Evolutionary conservation across 64 coral and sea anemone genomes (phyloP), one percentile per base, ranked within the genome.

Genomic region (Exaiptasia diaphana): DNA sequence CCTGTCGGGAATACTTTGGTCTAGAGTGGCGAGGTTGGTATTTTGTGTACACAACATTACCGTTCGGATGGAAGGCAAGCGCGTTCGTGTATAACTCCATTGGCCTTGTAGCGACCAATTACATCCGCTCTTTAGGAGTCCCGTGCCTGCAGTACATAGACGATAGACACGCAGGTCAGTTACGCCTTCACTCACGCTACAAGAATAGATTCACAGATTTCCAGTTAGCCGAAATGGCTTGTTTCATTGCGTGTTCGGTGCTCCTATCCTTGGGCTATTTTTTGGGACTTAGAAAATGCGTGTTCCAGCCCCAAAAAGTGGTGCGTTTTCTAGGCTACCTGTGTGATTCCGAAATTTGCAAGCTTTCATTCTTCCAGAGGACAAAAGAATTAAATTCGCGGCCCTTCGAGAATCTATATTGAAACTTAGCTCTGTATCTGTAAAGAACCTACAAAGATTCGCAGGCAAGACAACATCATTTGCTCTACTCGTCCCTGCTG

Each of bases 61-160:
- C 67, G 8, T 83, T 83, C 25, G 81, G 62, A 0, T 83, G 81
- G 67, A 83, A 83, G 29, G 81, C 81, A 64, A 83, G 81, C 48
- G 81, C 81, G 6, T 72, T 49, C 55, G 3, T 83, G 5, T 73
- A 83, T 32, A 64, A 83, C 25, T 55, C 30, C 1, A 14, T 83
- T 12, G 81, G 65, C 24, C 17, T 83, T 11, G 81, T 33, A 9
- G 81, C 81, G 15, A 73, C 81, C 4, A 26, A 36, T 60, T 10
- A 58, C 38, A 72, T 83, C 8, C 4, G 81, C 20, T 83, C 67
- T 27, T 21, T 75, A 0, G 31, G 55, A 2, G 78, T 82, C 33
- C 69, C 87, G 0, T 88, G 37, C 38, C 41, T 36, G 2, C 57
- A 81, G 17, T 81, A 81, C 54, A 81, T 81, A 14, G 81, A 83